phyloP scores from a whole-genome alignment of 2,797 vertebrate species.

The Gila robusta region DNA sequence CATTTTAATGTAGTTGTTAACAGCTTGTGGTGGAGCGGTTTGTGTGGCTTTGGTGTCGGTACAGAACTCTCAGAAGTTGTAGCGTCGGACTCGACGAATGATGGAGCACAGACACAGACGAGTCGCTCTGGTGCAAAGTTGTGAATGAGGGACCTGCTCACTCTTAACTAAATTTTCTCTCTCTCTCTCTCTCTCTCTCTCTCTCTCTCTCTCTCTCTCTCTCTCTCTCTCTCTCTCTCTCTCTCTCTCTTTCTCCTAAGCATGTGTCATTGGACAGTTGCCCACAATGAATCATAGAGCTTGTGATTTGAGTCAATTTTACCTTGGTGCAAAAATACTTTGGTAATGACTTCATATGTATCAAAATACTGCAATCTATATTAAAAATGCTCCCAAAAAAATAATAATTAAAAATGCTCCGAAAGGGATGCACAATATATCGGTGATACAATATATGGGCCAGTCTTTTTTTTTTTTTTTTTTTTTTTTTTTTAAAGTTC shows the following conservation, averaged over 20 bases:
- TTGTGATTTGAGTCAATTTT: constrained; percentile 19
- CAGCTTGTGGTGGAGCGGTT: constrained; percentile 75
- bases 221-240: neutral
- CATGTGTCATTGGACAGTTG: constrained; percentile 12
- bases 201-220: neutral
- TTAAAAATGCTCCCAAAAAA: neutral
- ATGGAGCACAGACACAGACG: constrained; percentile 11
- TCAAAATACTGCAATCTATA: neutral
- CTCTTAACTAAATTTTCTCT: neutral
- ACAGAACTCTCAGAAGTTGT: constrained; percentile 56
- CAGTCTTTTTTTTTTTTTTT: neutral
- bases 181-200: neutral
- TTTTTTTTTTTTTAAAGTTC: no score
- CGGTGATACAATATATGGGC: neutral
- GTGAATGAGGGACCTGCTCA: constrained; percentile 15
- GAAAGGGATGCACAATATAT: neutral
- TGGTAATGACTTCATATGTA: neutral
- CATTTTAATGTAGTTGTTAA: constrained; percentile 77
- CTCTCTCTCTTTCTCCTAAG: neutral
- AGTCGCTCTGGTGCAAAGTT: neutral
- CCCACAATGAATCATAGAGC: neutral
- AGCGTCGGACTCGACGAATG: constrained; percentile 46
- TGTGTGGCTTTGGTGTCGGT: constrained; percentile 70
- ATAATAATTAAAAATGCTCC: neutral
- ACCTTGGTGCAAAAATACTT: neutral